phyloP scores from a whole-genome alignment of 2,797 vertebrate genomes.

The Botia kubotai region DNA sequence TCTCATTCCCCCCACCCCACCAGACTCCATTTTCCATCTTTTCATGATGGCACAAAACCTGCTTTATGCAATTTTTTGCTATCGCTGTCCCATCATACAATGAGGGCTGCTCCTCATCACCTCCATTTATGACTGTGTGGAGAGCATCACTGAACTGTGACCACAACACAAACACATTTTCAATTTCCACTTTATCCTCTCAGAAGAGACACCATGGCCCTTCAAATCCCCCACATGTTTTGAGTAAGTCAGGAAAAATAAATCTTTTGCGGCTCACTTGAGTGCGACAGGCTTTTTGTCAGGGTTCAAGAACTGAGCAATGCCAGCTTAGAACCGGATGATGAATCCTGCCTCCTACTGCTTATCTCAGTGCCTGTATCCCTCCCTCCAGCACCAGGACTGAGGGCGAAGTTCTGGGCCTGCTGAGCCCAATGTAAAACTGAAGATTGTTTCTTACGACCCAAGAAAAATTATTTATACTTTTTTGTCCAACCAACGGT shows the following conservation, averaged over 20 bases:
- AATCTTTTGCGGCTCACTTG: conserved; percentile 59
- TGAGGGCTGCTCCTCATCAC: conserved; percentile 37
- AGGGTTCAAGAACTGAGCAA: conserved; percentile 51
- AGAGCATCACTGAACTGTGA: conserved; percentile 56
- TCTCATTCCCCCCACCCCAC: not conserved
- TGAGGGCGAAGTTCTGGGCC: conserved; percentile 3
- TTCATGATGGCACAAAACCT: conserved; percentile 31
- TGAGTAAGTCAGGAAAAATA: conserved; percentile 49
- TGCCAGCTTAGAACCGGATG: conserved; percentile 41
- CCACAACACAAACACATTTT: conserved; percentile 57
- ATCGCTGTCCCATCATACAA: conserved; percentile 40
- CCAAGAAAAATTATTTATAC: conserved; percentile 30
- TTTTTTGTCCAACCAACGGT: conserved; percentile 29
- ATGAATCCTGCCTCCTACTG: conserved; percentile 42
- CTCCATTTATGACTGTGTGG: conserved; percentile 52
- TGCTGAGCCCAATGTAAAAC: conserved; percentile 42
- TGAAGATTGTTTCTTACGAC: conserved; percentile 21
- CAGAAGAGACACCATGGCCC: conserved; percentile 43
- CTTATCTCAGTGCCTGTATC: conserved; percentile 28
- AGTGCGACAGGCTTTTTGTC: conserved; percentile 53
- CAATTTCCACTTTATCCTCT: conserved; percentile 44
- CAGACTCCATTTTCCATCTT: conserved; percentile 1
- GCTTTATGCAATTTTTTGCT: conserved; percentile 24
- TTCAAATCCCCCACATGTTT: conserved; percentile 45
- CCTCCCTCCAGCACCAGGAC: conserved; percentile 7